Base-by-base conservation (phyloP, 2,797 vertebrate species). In the Urocyon cinereoargenteus region DNA sequence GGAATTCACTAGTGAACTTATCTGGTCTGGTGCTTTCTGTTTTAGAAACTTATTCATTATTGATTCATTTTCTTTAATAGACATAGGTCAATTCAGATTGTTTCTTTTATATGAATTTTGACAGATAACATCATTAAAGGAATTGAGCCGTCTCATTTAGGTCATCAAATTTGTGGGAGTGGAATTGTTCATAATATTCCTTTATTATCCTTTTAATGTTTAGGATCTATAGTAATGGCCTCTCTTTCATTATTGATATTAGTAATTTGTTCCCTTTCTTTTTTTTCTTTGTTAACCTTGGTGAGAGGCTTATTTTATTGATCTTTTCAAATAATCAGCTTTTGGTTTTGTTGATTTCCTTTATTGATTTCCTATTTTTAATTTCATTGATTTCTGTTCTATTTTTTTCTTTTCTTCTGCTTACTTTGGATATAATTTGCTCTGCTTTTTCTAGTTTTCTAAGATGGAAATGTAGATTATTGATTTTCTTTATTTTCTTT, bases 21-120 rank as follows among this genome's bases (percentile, higher is more conserved):
- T 77, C 77, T 83, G 21, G 13, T 64, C 57, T 82, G 66, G 6
- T 91, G 9, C 31, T 75, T 85, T 90, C 40, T 86, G 18, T 36
- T 82, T 94, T 73, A 11, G 77, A 94, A 83, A 12, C 66, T 66
- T 73, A 59, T 62, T 94, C 26, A 83, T 75, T 92, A 86, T 31
- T 75, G 81, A 85, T 92, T 62, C 22, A 55, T 22, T 53, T 91
- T 94, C 26, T 78, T 73, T 66, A 73, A 85, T 31, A 89, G 22
- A 28, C 59, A 57, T 2, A 73, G 18, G 40, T 31, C 36, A 90
- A 59, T n/a, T 87, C 36, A 85, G 16, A 55, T 55, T 18, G 13
- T 61, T 53, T 94, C 0, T 53, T 77, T 90, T 19, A 86, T 79
- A 34, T 62, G 68, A 91, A 45, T 61, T 73, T 92, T 13, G 9